Percentiles rank a stretch among this genome's conserved stretches.
Conservation (phyloP, 2,797 vertebrate species). For the Anguilla obscura region DNA sequence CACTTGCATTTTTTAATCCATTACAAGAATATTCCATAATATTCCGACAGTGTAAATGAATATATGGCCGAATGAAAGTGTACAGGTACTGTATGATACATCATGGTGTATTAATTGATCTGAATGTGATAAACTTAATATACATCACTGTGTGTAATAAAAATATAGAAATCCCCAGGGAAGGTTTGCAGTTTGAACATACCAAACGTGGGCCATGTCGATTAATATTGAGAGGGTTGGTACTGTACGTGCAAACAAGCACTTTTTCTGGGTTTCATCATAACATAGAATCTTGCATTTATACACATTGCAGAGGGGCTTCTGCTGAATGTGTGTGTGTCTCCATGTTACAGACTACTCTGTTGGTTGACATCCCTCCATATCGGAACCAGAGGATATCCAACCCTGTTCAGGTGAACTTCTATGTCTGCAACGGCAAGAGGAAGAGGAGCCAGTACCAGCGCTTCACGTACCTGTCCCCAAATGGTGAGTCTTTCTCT, state of each 20-base stretch:
- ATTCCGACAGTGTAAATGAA: neutral
- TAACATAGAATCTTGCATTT: slow-evolving; percentile 41
- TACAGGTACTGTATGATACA: neutral
- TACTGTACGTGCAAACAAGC: neutral
- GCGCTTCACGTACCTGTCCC: slow-evolving; percentile 92
- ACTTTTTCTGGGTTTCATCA: neutral
- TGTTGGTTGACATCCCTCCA: slow-evolving; percentile 91
- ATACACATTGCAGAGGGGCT: slow-evolving; percentile 20
- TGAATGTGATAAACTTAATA: neutral
- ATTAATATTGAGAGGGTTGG: neutral
- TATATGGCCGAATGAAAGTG: neutral
- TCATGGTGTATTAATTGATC: neutral
- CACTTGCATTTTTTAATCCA: neutral
- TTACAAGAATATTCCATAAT: neutral
- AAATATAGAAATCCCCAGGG: neutral
- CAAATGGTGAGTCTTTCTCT: slow-evolving; percentile 82
- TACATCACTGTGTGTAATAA: neutral
- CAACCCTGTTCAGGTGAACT: slow-evolving; percentile 88
- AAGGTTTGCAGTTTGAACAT: neutral
- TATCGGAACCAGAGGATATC: slow-evolving; percentile 92
- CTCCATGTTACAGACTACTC: slow-evolving; percentile 70
- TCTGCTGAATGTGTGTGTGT: slow-evolving; percentile 19
- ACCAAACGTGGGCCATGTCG: neutral
- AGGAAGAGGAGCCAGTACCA: slow-evolving; percentile 97
- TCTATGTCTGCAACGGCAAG: slow-evolving; percentile 97